Conservation (phyloP, 2,888 invertebrate genomes). For the Syrista parreyssii region DNA sequence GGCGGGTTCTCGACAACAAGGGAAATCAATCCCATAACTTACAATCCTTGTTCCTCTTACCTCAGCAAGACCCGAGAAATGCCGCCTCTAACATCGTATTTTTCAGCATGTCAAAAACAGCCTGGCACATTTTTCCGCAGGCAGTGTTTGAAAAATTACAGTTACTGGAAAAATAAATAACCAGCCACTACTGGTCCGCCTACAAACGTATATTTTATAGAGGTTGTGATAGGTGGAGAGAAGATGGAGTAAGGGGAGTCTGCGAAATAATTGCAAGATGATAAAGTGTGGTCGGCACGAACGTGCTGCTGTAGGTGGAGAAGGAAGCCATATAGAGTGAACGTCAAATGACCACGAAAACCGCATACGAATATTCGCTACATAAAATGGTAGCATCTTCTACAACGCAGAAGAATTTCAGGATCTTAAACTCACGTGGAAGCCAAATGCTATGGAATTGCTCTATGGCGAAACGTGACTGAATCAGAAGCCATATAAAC, state of each 20-base stretch:
- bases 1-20: slow-evolving; percentile 34
- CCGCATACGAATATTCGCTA: slow-evolving; percentile 25
- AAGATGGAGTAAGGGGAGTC: slow-evolving; percentile 24
- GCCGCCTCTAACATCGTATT: slow-evolving; percentile 48
- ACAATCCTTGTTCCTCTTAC: slow-evolving; percentile 39
- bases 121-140: slow-evolving; percentile 58
- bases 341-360: slow-evolving; percentile 38
- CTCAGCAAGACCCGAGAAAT: slow-evolving; percentile 40
- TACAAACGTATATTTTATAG: slow-evolving; percentile 52
- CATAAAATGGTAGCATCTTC: not conserved
- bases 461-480: slow-evolving; percentile 1
- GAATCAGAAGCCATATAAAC: slow-evolving; percentile 1
- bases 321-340: slow-evolving; percentile 13
- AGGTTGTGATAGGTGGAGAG: slow-evolving; percentile 26
- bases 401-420: not conserved
- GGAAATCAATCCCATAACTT: slow-evolving; percentile 49
- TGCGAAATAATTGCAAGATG: slow-evolving; percentile 53
- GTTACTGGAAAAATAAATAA: slow-evolving; percentile 60
- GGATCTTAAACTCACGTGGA: not conserved
- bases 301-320: slow-evolving; percentile 30
- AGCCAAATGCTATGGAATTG: not conserved
- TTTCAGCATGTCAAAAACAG: slow-evolving; percentile 60
- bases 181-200: slow-evolving; percentile 44
- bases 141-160: slow-evolving; percentile 59
- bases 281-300: slow-evolving; percentile 46